Conservation (phyloP, 2,113 vertebrate species). For the Lagopus muta region DNA sequence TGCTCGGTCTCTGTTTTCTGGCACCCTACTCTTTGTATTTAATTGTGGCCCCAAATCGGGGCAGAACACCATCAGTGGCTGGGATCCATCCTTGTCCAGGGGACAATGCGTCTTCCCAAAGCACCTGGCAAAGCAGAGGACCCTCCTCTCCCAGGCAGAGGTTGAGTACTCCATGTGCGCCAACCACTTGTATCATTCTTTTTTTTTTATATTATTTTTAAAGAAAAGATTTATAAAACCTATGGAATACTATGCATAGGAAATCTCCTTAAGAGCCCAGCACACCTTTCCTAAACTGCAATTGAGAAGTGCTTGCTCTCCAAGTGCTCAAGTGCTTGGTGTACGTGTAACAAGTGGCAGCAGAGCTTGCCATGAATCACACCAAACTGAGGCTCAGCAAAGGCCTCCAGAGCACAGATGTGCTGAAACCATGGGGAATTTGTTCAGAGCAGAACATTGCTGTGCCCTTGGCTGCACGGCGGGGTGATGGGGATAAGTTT, state of each 20-base stretch:
- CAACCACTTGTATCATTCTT: background rate
- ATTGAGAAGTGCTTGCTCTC: accelerated
- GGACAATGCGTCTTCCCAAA: background rate
- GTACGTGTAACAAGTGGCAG: background rate
- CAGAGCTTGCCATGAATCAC: accelerated
- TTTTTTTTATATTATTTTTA: background rate
- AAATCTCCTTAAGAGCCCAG: background rate
- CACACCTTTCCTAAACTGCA: background rate
- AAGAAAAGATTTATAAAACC: background rate
- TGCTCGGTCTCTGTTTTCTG: background rate
- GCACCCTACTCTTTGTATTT: background rate
- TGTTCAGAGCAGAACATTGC: background rate
- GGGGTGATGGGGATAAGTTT: background rate
- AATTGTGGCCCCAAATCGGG: background rate
- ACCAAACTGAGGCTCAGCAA: background rate
- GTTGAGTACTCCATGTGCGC: background rate
- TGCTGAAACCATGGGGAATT: background rate
- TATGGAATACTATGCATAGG: background rate
- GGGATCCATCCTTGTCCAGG: accelerated
- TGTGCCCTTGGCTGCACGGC: background rate
- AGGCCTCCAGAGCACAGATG: background rate
- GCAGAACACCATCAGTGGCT: background rate
- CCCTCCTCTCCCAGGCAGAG: background rate
- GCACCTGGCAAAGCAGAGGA: background rate
- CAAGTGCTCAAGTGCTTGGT: background rate